These are phyloP conservation scores for Grapholita molesta DNA, from an alignment of 1,140 invertebrate genomes.

Conservation along the genomic window DNA sequence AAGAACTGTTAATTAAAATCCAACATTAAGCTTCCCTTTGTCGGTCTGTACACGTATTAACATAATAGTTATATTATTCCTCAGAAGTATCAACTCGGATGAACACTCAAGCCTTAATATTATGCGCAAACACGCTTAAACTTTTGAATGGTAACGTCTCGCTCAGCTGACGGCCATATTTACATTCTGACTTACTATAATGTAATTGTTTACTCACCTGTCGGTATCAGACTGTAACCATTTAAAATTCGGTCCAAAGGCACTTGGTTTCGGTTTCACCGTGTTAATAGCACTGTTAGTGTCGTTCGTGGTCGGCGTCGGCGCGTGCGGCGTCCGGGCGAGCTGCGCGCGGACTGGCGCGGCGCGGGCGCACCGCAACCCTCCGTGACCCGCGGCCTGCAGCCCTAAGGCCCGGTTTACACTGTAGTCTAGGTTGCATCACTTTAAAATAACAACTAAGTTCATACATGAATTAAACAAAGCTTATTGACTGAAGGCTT, in stretches of 20 bases:
- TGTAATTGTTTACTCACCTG: slow-evolving; percentile 49
- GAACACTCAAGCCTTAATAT: background rate
- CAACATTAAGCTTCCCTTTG: too few relatives aligned
- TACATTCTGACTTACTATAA: background rate
- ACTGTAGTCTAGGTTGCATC: slow-evolving; percentile 38
- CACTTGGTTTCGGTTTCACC: slow-evolving; percentile 39
- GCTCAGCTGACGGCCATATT: background rate
- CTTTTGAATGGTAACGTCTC: background rate
- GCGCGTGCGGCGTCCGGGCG: slow-evolving; percentile 46
- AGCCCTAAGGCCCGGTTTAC: slow-evolving; percentile 42
- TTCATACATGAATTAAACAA: too few relatives aligned
- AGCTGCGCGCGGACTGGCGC: too few relatives aligned
- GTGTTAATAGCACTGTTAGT: slow-evolving; percentile 33
- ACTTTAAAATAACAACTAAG: too few relatives aligned
- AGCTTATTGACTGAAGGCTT: too few relatives aligned
- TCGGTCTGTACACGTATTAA: background rate
- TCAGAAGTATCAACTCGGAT: background rate
- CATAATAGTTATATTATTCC: background rate
- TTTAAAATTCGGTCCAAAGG: slow-evolving; percentile 45
- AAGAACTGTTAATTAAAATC: too few relatives aligned
- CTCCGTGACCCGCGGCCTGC: slow-evolving; percentile 39
- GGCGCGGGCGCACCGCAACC: slow-evolving; percentile 28
- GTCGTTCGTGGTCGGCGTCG: slow-evolving; percentile 3
- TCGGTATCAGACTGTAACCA: slow-evolving; percentile 44
- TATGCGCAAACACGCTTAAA: slow-evolving; percentile 10